phyloP scores from a whole-genome alignment of 1,140 invertebrate species.

The Hylaeus anthracinus region DNA sequence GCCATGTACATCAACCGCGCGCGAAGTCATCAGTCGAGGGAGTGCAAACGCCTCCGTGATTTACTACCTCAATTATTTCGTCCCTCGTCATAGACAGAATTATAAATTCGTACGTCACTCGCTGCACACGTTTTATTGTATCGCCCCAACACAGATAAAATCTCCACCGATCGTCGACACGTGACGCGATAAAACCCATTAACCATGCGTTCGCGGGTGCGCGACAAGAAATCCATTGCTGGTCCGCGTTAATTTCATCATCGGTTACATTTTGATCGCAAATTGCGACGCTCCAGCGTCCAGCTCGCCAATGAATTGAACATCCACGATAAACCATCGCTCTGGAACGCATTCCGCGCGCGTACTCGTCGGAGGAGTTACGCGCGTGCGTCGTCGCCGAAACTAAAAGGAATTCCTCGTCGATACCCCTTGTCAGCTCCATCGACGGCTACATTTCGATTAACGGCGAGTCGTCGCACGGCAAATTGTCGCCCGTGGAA shows the following conservation, averaged over 20 bases:
- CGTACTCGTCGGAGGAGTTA: background rate
- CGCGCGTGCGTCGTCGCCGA: background rate
- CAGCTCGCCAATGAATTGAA: conserved; percentile 9
- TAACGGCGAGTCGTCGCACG: conserved; percentile 49
- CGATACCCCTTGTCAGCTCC: conserved; percentile 26
- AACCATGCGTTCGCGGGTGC: background rate
- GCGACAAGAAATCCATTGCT: background rate
- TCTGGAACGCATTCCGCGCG: conserved; percentile 1
- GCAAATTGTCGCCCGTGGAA: conserved; percentile 60
- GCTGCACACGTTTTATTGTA: no score
- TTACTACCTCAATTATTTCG: no score
- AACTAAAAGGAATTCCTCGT: conserved; percentile 9
- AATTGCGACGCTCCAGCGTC: background rate
- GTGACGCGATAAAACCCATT: conserved; percentile 11
- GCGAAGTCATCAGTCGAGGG: no score
- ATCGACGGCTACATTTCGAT: conserved; percentile 60
- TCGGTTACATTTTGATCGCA: conserved; percentile 19
- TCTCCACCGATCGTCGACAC: background rate
- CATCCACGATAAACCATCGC: conserved; percentile 12
- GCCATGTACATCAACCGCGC: no score
- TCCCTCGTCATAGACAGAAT: no score
- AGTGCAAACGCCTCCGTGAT: no score
- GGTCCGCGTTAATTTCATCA: conserved; percentile 19
- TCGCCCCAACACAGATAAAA: no score
- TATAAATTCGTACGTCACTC: no score